These are phyloP conservation scores for Ursus arctos DNA, from an alignment of 2,113 vertebrate species.

Conservation along the genomic window DNA sequence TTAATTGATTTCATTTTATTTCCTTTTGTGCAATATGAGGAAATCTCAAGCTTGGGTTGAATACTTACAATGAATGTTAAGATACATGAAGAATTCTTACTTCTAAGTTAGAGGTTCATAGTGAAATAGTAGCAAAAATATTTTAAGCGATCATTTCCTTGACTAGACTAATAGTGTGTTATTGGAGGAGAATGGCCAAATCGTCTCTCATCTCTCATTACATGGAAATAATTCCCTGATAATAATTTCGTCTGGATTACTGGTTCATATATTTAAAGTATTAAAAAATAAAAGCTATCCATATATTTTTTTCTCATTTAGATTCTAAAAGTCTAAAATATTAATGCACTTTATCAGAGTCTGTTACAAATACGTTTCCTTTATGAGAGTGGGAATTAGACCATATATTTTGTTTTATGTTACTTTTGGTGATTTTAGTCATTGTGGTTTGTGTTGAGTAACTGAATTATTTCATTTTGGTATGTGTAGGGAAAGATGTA, in stretches of 20 bases:
- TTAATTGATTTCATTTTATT: constrained; percentile 6
- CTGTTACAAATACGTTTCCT: neutral
- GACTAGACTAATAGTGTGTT: neutral
- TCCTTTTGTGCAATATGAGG: constrained; percentile 31
- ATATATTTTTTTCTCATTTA: neutral
- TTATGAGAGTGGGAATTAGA: neutral
- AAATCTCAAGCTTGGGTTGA: neutral
- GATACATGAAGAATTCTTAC: neutral
- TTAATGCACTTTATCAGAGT: neutral
- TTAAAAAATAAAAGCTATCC: neutral
- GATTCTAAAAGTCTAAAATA: neutral
- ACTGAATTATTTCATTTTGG: neutral
- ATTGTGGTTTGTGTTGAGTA: neutral
- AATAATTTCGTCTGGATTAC: neutral
- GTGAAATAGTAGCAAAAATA: constrained; percentile 8
- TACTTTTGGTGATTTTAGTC: neutral
- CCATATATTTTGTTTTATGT: neutral
- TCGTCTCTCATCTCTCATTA: neutral
- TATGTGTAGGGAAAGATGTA: neutral
- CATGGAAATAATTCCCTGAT: constrained; percentile 1
- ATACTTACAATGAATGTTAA: neutral
- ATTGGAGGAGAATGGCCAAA: neutral
- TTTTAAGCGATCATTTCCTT: neutral
- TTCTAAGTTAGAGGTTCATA: neutral
- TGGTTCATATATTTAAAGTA: neutral